Percentiles rank a stretch among this genome's conserved stretches.
These are phyloP conservation scores for Catharus bicknelli DNA, from an alignment of 2,113 vertebrate genomes.

Conservation along the genomic window DNA sequence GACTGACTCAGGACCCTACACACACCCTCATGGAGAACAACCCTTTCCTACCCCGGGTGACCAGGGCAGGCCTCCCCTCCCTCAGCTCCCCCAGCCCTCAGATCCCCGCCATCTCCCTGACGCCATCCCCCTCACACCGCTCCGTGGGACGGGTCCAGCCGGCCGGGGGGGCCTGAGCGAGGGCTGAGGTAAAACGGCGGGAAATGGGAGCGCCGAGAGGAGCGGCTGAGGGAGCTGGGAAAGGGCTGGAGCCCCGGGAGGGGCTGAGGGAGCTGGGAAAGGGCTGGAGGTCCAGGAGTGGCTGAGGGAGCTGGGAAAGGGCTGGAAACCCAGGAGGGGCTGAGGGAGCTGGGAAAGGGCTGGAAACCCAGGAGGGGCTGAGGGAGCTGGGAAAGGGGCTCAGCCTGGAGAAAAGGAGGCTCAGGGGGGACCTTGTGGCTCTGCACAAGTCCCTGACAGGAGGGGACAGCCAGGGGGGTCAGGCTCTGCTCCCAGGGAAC, in stretches of 20 bases:
- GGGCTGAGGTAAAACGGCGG: background rate
- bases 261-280: background rate
- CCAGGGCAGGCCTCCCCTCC: background rate
- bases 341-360: background rate
- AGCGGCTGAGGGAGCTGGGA: background rate
- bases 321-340: background rate
- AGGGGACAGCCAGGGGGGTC: background rate
- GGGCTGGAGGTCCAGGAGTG: background rate
- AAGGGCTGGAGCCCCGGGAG: background rate
- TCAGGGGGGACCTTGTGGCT: background rate
- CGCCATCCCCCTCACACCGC: background rate
- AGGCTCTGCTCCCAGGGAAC: background rate
- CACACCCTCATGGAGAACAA: background rate
- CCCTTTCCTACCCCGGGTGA: accelerated
- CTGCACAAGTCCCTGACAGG: background rate
- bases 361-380: background rate
- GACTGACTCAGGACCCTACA: background rate
- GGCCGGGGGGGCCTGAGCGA: background rate
- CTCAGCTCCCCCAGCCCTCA: background rate
- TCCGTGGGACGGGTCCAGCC: too few relatives aligned
- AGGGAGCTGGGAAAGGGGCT: background rate
- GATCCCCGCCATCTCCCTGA: too few relatives aligned
- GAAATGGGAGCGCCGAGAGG: background rate
- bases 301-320: background rate
- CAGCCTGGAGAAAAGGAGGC: background rate